Evolutionary conservation across 1,140 invertebrate genomes (phyloP).

Genomic region (Yoshiicerus persimilis): DNA sequence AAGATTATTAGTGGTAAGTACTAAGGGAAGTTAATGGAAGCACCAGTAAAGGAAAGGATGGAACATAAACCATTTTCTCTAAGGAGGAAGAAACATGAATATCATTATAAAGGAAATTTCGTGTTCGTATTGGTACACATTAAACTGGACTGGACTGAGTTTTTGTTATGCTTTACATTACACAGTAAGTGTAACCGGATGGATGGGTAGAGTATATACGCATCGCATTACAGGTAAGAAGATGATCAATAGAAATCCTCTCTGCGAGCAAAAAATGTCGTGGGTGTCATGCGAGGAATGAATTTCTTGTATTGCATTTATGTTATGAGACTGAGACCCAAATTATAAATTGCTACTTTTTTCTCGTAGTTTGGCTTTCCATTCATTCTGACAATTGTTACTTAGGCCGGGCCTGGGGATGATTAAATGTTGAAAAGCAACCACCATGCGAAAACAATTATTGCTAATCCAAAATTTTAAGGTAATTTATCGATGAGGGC

Average conservation of each 20-base stretch:
- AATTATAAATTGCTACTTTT: background rate
- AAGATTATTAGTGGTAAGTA: background rate
- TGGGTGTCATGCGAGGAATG: background rate
- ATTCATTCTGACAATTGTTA: background rate
- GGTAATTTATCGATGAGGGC: constrained; percentile 2
- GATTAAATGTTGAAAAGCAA: background rate
- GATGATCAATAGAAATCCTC: background rate
- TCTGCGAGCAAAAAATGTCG: background rate
- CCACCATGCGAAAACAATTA: constrained; percentile 15
- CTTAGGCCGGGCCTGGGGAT: background rate
- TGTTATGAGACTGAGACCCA: no score
- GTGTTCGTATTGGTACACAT: background rate
- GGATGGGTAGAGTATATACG: background rate
- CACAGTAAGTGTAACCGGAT: no score
- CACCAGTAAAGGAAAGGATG: background rate
- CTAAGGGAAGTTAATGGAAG: background rate
- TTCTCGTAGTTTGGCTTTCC: background rate
- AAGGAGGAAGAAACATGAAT: background rate
- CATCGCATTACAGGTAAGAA: background rate
- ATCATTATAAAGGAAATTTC: background rate
- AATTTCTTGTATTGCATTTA: background rate
- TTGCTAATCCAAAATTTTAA: constrained; percentile 19
- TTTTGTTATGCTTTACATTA: background rate
- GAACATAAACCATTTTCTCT: background rate
- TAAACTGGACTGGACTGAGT: background rate